Evolutionary conservation across 37 sponge, comb jelly and placozoan species (phyloP), one percentile per base, ranked within the genome.

Genomic region (Axinella damicornis): DNA sequence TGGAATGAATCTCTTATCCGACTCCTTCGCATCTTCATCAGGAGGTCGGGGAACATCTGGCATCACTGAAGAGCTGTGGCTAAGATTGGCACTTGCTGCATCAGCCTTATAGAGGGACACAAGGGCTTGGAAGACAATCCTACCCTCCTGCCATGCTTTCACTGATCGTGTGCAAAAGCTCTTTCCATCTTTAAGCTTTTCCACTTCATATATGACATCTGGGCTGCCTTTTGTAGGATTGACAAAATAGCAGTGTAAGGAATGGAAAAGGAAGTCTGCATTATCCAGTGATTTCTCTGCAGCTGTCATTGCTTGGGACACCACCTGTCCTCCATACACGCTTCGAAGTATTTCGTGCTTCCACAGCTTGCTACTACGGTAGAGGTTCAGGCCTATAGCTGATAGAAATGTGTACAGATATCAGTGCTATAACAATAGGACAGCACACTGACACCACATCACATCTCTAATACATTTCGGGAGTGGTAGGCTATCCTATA

Each of bases 241-340:
- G 39, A 78, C n/a, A 36, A 78, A 78, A 30, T 78, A 78, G 79
- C 79, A 78, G 46, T 78, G 79, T 2, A 41, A 36, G 24, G 79
- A 78, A 41, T 33, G 64, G 41, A 78, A 2, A 24, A 78, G 53
- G 21, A 78, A 39, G 28, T 64, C 28, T 36, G 24, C 53, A 64
- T 78, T 65, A 18, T 57, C n/a, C 39, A 78, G 20, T 22, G 79
- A 63, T 21, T 65, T 57, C 18, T 27, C 27, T 5, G 79, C 79
- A 38, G 79, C 64, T 27, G 16, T 24, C 30, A 78, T 64, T 12
- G 79, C 79, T 46, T 65, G 79, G 4, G 28, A 65, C 0, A 78
- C 46, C 25, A 78, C 34, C 41, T 78, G 79, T 21, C 79, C 79
- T 25, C 79, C 79, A 64, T 63, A 78, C 18, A 65, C 79, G n/a